Evolutionary conservation across 2,888 invertebrate genomes (phyloP).

Genomic region (Phania funesta): DNA sequence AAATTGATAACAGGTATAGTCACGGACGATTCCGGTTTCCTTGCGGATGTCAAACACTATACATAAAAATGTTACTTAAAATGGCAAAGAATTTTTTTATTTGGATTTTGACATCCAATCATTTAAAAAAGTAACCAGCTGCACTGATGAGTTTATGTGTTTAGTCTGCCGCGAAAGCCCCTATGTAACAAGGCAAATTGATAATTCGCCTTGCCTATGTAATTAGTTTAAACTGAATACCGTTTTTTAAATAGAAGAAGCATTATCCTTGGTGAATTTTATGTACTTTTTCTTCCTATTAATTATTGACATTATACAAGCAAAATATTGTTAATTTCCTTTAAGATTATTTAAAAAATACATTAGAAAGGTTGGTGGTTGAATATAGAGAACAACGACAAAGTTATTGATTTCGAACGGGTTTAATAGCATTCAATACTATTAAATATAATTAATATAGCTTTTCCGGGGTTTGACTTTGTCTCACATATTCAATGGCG

Average conservation of each 20-base stretch:
- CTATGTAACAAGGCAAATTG: background rate
- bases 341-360: constrained; percentile 12
- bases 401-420: background rate
- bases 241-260: constrained; percentile 39
- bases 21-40: no score
- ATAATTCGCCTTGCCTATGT: constrained; percentile 14
- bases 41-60: no score
- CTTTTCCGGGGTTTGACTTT: constrained; percentile 50
- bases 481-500: constrained; percentile 71
- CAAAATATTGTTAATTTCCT: constrained; percentile 36
- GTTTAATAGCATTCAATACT: background rate
- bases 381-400: background rate
- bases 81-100: no score
- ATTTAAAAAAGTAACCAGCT: no score
- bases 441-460: constrained; percentile 34
- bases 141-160: no score
- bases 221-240: constrained; percentile 25
- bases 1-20: no score
- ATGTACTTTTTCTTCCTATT: constrained; percentile 63
- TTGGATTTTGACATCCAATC: no score
- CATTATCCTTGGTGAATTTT: constrained; percentile 63
- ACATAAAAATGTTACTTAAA: no score
- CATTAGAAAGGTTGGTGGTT: background rate
- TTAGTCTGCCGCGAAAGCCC: no score
- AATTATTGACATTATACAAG: constrained; percentile 67